A percentile compares a stretch with the other conserved stretches of the same genome.
Evolutionary conservation across 2,797 vertebrate species (phyloP).

Genomic region (Scleropages formosus): DNA sequence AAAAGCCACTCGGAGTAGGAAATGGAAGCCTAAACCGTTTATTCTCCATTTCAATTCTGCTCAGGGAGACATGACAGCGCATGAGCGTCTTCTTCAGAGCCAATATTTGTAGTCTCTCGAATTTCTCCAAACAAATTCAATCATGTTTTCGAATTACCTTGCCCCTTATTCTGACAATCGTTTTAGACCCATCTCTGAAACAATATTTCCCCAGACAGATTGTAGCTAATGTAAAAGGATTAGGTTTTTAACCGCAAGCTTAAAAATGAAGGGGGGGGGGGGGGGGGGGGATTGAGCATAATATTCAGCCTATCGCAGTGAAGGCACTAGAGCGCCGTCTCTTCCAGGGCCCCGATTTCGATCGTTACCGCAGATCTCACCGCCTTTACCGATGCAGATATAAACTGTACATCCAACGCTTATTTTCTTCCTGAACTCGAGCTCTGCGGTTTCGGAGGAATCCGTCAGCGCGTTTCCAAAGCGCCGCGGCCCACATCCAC

Average conservation of each 20-base stretch:
- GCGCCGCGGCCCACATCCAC: background rate
- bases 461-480: background rate
- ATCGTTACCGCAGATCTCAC: background rate
- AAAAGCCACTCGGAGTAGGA: slow-evolving; percentile 34
- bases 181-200: slow-evolving; percentile 64
- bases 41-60: slow-evolving; percentile 66
- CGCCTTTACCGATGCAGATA: background rate
- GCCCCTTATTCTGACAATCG: slow-evolving; percentile 64
- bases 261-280: background rate
- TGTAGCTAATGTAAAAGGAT: slow-evolving; percentile 73
- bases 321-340: background rate
- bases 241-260: slow-evolving; percentile 53
- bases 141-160: slow-evolving; percentile 67
- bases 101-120: slow-evolving; percentile 72
- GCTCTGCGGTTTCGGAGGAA: background rate
- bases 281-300: background rate
- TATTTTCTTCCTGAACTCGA: background rate
- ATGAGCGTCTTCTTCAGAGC: slow-evolving; percentile 63
- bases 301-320: background rate
- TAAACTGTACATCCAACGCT: background rate
- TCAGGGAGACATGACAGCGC: slow-evolving; percentile 63
- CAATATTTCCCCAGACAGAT: slow-evolving; percentile 67
- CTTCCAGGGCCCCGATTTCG: background rate
- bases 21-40: slow-evolving; percentile 54
- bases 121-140: slow-evolving; percentile 71